Evolutionary conservation across 2,888 invertebrate species (phyloP), one percentile per base, ranked within the genome.

Genomic region (Acanthoscelides obtectus): DNA sequence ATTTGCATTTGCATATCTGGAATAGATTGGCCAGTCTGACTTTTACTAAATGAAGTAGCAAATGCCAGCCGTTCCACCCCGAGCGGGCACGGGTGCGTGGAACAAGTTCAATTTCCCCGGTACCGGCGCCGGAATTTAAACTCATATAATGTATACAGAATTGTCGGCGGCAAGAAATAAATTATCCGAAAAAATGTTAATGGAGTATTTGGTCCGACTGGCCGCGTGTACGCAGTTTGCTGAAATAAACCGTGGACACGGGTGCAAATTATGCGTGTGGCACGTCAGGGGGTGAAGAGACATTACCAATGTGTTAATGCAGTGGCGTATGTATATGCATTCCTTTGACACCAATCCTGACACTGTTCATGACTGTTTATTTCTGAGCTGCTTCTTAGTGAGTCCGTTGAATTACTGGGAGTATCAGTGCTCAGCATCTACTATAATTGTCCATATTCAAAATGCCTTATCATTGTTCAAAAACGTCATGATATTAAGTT

Each of bases 141-240:
- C 70, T 70, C 73, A 70, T 70, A 72, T 74, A 73, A 74, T 70
- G 75, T 71, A 75, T 75, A 72, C 75, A 71, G 72, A 78, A 76
- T 75, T 74, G 76, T 73, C 77, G 75, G 74, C 72, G 72, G 73
- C 74, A 75, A 80, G 79, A 80, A 81, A 79, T 80, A 81, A 83
- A 83, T 81, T 81, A 80, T 76, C 80, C 80, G 80, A 82, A 82
- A 82, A 83, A 81, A 83, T 82, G 81, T 81, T 83, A 82, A 83
- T 83, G 81, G 81, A 81, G 80, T 82, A 76, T 75, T 77, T 25
- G 22, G 45, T 6, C 45, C 45, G 45, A 17, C 25, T 5, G 25
- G 25, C 75, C 78, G 75, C 79, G 79, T 80, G 79, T 77, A 78
- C 73, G 77, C 76, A 76, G 76, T 76, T 76, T 77, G 79, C 76